A percentile compares a stretch with the other conserved stretches of the same genome.
Conservation (phyloP, 2,888 invertebrate genomes). For the Limnephilus lunatus region DNA sequence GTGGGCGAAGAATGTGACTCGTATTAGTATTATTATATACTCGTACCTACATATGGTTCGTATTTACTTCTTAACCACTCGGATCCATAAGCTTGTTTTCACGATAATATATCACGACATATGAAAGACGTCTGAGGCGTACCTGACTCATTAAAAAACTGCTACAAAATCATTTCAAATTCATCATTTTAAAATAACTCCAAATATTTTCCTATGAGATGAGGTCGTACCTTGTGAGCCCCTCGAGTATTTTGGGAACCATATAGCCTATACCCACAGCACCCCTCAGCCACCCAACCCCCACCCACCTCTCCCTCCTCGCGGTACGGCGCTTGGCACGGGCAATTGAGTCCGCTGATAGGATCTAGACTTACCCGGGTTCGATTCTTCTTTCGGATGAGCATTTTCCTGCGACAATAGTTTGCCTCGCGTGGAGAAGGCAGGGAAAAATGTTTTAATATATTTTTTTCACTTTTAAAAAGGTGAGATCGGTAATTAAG, state of each 20-base stretch:
- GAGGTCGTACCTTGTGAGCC: not conserved
- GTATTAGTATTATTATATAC: too few relatives aligned
- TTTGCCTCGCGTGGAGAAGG: slow-evolving; percentile 47
- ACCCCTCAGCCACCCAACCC: not conserved
- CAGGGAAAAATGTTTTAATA: not conserved
- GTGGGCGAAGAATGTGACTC: too few relatives aligned
- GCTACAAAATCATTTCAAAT: not conserved
- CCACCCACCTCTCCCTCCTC: not conserved
- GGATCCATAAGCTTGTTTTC: too few relatives aligned
- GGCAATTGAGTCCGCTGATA: slow-evolving; percentile 79
- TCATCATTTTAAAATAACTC: not conserved
- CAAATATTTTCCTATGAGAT: not conserved
- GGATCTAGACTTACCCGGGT: slow-evolving; percentile 71
- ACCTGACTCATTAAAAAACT: too few relatives aligned
- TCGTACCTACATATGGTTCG: too few relatives aligned
- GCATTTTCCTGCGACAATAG: slow-evolving; percentile 62
- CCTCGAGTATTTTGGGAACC: not conserved
- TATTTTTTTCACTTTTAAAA: too few relatives aligned
- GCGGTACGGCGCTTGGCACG: slow-evolving; percentile 72
- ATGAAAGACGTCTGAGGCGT: too few relatives aligned
- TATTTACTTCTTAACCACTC: too few relatives aligned
- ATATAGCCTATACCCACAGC: not conserved
- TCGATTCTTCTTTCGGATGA: slow-evolving; percentile 63
- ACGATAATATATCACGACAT: too few relatives aligned
- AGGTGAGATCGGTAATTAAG: too few relatives aligned